Evolutionary conservation across 2,113 vertebrate genomes (phyloP).

Genomic region (Charadrius vociferus): DNA sequence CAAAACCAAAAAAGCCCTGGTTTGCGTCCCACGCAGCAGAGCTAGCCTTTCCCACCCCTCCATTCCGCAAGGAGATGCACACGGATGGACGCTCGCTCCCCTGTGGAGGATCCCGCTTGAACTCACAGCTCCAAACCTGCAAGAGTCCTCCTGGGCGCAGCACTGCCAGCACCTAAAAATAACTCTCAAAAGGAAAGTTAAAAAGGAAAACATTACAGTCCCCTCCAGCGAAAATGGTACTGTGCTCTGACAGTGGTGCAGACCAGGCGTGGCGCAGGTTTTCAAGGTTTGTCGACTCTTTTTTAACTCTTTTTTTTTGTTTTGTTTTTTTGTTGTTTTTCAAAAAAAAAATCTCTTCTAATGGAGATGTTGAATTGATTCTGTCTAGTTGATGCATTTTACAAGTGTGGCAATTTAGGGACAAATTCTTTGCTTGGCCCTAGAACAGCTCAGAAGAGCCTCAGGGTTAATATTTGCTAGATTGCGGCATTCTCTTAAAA

Average conservation of each 20-base stretch:
- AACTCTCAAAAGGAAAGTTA: slow-evolving; percentile 58
- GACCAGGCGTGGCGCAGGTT: slow-evolving; percentile 33
- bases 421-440: not conserved
- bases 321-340: too few relatives aligned
- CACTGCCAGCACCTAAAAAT: slow-evolving; percentile 55
- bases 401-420: not conserved
- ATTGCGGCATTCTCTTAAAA: not conserved
- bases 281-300: slow-evolving; percentile 60
- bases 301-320: slow-evolving; percentile 13
- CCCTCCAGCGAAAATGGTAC: slow-evolving; percentile 58
- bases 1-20: slow-evolving; percentile 11
- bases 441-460: not conserved
- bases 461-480: not conserved
- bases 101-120: slow-evolving; percentile 49
- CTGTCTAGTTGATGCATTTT: not conserved
- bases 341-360: not conserved
- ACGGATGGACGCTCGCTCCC: slow-evolving; percentile 31
- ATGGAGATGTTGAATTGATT: not conserved
- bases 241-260: slow-evolving; percentile 54
- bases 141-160: slow-evolving; percentile 43
- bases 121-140: slow-evolving; percentile 54
- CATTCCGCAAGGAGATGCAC: slow-evolving; percentile 37
- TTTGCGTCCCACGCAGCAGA: slow-evolving; percentile 2
- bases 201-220: slow-evolving; percentile 60
- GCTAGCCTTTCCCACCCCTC: slow-evolving; percentile 28